Base-by-base conservation (phyloP, 2,113 vertebrate genomes). In the Pipra filicauda region DNA sequence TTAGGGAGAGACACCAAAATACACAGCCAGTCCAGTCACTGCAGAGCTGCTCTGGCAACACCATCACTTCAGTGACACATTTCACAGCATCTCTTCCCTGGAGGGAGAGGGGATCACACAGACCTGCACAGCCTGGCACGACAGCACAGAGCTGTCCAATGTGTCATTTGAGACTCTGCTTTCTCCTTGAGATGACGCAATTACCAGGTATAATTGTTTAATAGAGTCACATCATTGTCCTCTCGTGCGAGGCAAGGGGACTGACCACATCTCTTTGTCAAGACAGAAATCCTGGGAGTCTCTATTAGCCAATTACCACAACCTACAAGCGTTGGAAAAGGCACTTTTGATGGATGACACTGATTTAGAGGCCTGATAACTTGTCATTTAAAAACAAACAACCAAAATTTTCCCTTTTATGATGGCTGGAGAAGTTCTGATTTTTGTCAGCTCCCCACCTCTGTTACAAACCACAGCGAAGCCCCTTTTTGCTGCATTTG, bases 131-230 rank as follows among this genome's bases (percentile, higher is more conserved):
- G 66, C 4, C 62, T 66, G 79, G 22, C 61, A 79, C 35, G 15
- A 18, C 79, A 75, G 82, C 31, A 18, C 48, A 3, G 27, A 67
- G 52, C 64, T 91, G 58, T 10, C 83, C 3, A 1, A 7, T 6
- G 41, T 87, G 85, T 85, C 92, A 78, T 83, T 21, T 58, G 92
- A 96, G 94, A 90, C 81, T 89, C 64, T 92, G 90, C 92, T 88
- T 92, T 96, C 95, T 97, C 94, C 96, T 97, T 89, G 95, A 97
- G 97, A 72, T 64, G 1, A 92, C 43, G 46, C n/a, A 69, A 97
- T 98, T 98, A 97, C 80, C 57, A 44, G 33, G 22, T 85, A 9
- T 96, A 97, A 98, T 98, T 97, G 95, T 95, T 97, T 98, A 97
- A 98, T 85, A 96, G 96, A 97, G 97, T 89, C 94, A 75, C 94